Conservation (phyloP, 92 coral and sea anemone genomes). For the Umimayanthus chanpuru region DNA sequence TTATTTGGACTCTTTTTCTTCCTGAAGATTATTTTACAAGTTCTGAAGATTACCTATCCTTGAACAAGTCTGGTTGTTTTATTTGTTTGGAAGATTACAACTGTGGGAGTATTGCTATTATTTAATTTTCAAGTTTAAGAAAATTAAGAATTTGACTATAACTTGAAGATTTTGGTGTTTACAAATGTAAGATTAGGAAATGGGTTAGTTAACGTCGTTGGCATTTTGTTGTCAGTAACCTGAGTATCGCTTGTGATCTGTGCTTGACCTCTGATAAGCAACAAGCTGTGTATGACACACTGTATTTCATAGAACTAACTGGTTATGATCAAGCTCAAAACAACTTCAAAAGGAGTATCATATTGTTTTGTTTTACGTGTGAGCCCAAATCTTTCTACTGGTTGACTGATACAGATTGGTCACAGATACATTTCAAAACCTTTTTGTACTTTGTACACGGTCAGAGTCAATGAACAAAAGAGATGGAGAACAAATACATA, state of each 20-base stretch:
- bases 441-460: too few species aligned
- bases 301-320: too few species aligned
- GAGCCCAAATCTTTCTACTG: too few species aligned
- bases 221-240: background rate
- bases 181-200: constrained; percentile 3
- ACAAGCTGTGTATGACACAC: background rate
- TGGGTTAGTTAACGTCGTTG: background rate
- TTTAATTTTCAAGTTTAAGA: constrained; percentile 15
- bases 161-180: background rate
- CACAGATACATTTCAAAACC: too few species aligned
- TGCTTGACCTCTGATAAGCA: background rate
- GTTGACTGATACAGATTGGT: too few species aligned
- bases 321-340: too few species aligned
- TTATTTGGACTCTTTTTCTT: too few species aligned
- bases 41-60: too few species aligned
- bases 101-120: background rate
- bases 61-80: background rate
- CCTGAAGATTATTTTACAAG: background rate
- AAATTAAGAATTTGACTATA: background rate
- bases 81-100: background rate
- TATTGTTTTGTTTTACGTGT: too few species aligned
- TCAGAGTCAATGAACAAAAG: too few species aligned
- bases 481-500: too few species aligned
- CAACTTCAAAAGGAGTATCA: too few species aligned
- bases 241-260: background rate